A percentile compares a stretch with the other conserved stretches of the same genome.
Conservation (phyloP, 2,113 vertebrate species). For the Phalacrocorax pelagicus region DNA sequence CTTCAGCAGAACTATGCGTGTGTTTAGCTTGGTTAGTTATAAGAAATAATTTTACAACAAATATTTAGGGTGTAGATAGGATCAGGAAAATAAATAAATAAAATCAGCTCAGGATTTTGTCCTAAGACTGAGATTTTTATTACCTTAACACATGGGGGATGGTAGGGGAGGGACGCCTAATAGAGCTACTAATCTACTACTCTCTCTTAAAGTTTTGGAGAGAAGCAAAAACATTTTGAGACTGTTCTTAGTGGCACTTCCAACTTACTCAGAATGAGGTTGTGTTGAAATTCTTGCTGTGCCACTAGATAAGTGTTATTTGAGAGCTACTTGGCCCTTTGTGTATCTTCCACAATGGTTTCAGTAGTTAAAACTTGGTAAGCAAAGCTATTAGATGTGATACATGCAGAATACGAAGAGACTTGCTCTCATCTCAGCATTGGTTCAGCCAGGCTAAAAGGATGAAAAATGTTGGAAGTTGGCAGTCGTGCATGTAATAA, state of each 20-base stretch:
- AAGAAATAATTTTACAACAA: background rate
- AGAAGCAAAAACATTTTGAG: background rate
- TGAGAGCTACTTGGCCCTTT: background rate
- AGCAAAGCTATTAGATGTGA: background rate
- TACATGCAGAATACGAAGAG: background rate
- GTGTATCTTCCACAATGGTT: background rate
- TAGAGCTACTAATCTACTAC: background rate
- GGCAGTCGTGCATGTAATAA: background rate
- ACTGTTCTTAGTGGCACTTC: background rate
- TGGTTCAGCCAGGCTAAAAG: background rate
- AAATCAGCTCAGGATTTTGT: background rate
- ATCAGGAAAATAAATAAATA: background rate
- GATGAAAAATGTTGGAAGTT: background rate
- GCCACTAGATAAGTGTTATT: background rate
- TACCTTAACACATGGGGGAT: rapidly evolving
- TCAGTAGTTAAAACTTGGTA: background rate
- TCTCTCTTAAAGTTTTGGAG: background rate
- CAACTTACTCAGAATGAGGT: background rate
- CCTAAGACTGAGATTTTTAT: background rate
- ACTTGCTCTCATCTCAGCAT: background rate
- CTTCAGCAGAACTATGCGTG: background rate
- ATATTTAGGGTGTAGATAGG: background rate
- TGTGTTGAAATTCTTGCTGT: background rate
- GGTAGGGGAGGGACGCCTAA: background rate
- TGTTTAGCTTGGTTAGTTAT: background rate